Percentiles rank a stretch among this genome's conserved stretches.
Conservation (phyloP, 2,888 invertebrate genomes). For the Sarcophaga caerulescens region DNA sequence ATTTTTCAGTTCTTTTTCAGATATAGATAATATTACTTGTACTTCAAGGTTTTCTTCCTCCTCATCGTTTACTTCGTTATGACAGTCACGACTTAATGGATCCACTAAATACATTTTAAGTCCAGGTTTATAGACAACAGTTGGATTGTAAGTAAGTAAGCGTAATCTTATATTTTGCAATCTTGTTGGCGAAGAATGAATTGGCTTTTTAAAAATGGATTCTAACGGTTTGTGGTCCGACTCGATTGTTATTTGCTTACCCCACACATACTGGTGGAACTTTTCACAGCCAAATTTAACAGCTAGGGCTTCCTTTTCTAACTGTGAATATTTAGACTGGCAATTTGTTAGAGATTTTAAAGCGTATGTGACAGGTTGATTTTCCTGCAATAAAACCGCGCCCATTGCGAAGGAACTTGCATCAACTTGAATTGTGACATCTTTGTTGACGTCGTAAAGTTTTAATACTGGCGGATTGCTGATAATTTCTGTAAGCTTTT, state of each 20-base stretch:
- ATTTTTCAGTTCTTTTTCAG: constrained; percentile 5
- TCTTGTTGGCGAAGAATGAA: background rate
- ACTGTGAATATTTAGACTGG: constrained; percentile 23
- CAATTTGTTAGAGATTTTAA: constrained; percentile 26
- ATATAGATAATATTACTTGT: constrained; percentile 5
- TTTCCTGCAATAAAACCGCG: constrained; percentile 15
- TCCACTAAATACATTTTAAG: constrained; percentile 35
- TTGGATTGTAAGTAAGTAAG: constrained; percentile 8
- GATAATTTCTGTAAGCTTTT: background rate
- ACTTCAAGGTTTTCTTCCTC: constrained; percentile 28
- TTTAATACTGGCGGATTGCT: constrained; percentile 9
- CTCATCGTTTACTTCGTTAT: background rate
- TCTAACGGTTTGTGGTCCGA: constrained; percentile 33
- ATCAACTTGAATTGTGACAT: constrained; percentile 1
- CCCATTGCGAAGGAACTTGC: constrained; percentile 30
- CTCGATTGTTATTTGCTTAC: constrained; percentile 5
- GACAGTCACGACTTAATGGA: constrained; percentile 37
- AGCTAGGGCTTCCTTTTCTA: constrained; percentile 43
- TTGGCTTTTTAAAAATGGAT: constrained; percentile 14
- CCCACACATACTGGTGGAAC: too few relatives aligned
- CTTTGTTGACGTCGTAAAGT: background rate
- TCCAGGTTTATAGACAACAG: constrained; percentile 9
- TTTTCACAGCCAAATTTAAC: too few relatives aligned
- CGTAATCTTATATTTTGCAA: constrained; percentile 7
- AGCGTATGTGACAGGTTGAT: constrained; percentile 34